Evolutionary conservation across 2,888 invertebrate genomes (phyloP), one percentile per base, ranked within the genome.

Genomic region (Cynaeus angustus): DNA sequence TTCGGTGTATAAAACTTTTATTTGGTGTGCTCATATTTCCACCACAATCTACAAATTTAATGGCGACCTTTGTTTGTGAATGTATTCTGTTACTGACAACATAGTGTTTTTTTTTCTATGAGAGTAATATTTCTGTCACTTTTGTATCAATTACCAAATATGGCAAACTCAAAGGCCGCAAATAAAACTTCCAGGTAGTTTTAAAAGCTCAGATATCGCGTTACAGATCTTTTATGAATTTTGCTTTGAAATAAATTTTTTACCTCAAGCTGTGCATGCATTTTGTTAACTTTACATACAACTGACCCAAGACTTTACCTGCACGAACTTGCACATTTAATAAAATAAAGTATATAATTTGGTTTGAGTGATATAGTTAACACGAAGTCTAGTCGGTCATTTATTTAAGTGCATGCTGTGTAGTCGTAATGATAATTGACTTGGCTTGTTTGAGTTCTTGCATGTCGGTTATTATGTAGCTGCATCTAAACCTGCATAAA

Each of bases 341-440:
- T 13, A 46, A 46, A 7, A 21, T 46, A 46, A 46, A 46, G 46
- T 46, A 46, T 13, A 14, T 46, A 46, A 46, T 46, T 16, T 46
- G 7, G 9, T 16, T 14, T 14, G 12, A 16, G 46, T 46, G 21
- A 46, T 10, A 43, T 43, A 12, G 43, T 43, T 43, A 43, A 43
- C 43, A 43, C 43, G 43, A 43, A 9, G 7, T 12, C 43, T 21
- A 21, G 21, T 21, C 7, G 43, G 43, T 43, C 12, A 43, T 43
- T 43, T 43, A 43, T 43, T 43, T 43, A 37, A 46, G 46, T 46
- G 46, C 46, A 46, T 46, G 46, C 46, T 14, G 16, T 16, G 8
- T 9, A 16, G 46, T 9, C 14, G 16, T 46, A 46, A 46, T 43
- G 43, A 43, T 46, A 46, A 46, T 46, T 46, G 46, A 16, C 46